Percentiles rank a stretch among this genome's conserved stretches.
Evolutionary conservation across 1,140 invertebrate genomes (phyloP).

Genomic region (Pachypeltis micranthus): DNA sequence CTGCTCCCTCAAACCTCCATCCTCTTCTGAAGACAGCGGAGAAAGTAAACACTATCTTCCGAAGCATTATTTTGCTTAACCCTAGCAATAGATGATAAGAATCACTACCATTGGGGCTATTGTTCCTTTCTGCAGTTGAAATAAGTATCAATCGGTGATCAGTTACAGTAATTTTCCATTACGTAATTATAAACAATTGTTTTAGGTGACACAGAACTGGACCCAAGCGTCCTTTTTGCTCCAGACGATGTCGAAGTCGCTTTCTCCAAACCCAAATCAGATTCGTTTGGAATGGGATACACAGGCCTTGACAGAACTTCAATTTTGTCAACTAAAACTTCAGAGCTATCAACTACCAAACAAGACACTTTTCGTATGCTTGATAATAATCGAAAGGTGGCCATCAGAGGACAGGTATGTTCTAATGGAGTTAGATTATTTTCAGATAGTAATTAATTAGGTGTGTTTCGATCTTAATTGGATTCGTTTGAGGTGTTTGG

Average conservation of each 20-base stretch:
- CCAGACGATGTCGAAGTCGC: slow-evolving; percentile 69
- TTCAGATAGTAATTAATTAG: too few species aligned
- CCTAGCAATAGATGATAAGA: too few species aligned
- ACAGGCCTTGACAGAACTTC: slow-evolving; percentile 56
- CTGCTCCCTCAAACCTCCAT: slow-evolving; percentile 44
- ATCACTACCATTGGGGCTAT: too few species aligned
- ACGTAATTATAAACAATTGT: background rate
- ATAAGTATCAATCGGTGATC: slow-evolving; percentile 16
- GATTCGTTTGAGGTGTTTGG: too few species aligned
- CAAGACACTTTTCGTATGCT: slow-evolving; percentile 35
- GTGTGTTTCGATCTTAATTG: too few species aligned
- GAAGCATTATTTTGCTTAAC: too few species aligned
- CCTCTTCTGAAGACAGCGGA: slow-evolving; percentile 10
- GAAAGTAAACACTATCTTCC: too few species aligned
- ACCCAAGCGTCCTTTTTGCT: slow-evolving; percentile 52
- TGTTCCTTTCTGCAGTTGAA: too few species aligned
- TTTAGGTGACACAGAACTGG: slow-evolving; percentile 41
- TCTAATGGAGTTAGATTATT: too few species aligned
- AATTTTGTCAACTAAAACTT: slow-evolving; percentile 31
- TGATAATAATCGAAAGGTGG: slow-evolving; percentile 53
- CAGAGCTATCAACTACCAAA: slow-evolving; percentile 12
- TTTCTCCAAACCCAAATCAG: slow-evolving; percentile 59
- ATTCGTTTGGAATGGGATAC: slow-evolving; percentile 82
- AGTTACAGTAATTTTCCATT: background rate
- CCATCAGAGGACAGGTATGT: slow-evolving; percentile 74